Evolutionary conservation across 2,797 vertebrate species (phyloP).

Genomic region (Silurus aristotelis): DNA sequence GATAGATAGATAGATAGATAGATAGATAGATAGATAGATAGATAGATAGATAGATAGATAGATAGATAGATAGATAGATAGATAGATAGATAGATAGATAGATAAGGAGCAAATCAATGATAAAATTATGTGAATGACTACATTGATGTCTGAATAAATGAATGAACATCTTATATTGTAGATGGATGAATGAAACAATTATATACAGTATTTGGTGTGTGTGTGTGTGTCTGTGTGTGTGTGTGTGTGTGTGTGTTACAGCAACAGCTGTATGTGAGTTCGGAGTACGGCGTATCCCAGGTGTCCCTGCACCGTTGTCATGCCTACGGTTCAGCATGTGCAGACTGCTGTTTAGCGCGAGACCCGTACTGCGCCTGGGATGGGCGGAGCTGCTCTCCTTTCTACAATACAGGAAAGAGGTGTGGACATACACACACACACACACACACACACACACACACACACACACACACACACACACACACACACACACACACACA

Average conservation of each 20-base stretch:
- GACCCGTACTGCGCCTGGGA: conserved; percentile 98
- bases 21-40: no score
- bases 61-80: no score
- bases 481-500: no score
- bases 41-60: no score
- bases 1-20: no score
- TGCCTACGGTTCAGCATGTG: conserved; percentile 91
- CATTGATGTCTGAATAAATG: no score
- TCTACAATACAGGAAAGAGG: conserved; percentile 95
- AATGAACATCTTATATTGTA: no score
- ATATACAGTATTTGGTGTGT: no score
- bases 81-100: no score
- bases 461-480: conserved; percentile 12
- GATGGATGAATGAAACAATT: no score
- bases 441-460: conserved; percentile 24
- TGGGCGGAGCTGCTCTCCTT: conserved; percentile 90
- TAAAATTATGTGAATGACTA: no score
- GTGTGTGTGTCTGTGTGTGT: conserved; percentile 10
- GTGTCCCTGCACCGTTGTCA: conserved; percentile 93
- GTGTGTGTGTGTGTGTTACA: conserved; percentile 70
- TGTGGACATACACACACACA: conserved; percentile 56
- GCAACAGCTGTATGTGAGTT: conserved; percentile 98
- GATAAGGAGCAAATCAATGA: no score
- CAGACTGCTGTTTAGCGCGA: conserved; percentile 94
- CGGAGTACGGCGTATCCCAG: conserved; percentile 90